Evolutionary conservation across 2,888 invertebrate species (phyloP), one percentile per base, ranked within the genome.

Genomic region (Apocheima hispidaria): DNA sequence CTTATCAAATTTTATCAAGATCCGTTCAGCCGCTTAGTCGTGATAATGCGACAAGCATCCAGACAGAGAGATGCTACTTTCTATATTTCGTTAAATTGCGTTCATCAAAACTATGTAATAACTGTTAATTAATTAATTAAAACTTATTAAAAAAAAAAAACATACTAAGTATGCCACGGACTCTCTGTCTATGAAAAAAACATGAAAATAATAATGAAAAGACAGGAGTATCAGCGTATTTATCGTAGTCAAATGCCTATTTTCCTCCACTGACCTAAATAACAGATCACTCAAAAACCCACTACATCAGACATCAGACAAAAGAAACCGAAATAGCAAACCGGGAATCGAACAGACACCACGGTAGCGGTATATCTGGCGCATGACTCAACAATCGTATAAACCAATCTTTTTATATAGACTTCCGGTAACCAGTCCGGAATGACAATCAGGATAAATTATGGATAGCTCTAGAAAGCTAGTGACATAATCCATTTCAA

Each of bases 311-410:
- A 10, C 48, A 41, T 48, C 46, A 41, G 20, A 60, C 41, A 53
- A 60, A 40, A 44, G 60, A 51, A 50, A 54, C 50, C 2, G 16
- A 55, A 60, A 62, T 62, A 56, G 38, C 38, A 28, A 28, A 41
- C 49, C 44, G 49, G 50, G 55, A 59, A 56, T 46, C 46, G 38
- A 52, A 52, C 28, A 14, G 0, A 49, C 49, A 18, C 30, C 21
- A 33, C 43, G 12, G 20, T 48, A 46, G 46, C 43, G 43, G 14
- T 51, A 55, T 60, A 60, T 61, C 43, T 14, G 50, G 54, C 52
- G 28, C 33, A 21, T 68, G 68, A 68, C 60, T 68, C 68, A 65
- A 28, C 57, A 30, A 49, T 35, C 55, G 63, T 58, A 65, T 60
- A 44, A 44, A 51, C 51, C 28, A 18, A 43, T 20, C 26, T 52